These are phyloP conservation scores for Pandemis heparana DNA, from an alignment of 2,888 invertebrate genomes.

Conservation along the genomic window DNA sequence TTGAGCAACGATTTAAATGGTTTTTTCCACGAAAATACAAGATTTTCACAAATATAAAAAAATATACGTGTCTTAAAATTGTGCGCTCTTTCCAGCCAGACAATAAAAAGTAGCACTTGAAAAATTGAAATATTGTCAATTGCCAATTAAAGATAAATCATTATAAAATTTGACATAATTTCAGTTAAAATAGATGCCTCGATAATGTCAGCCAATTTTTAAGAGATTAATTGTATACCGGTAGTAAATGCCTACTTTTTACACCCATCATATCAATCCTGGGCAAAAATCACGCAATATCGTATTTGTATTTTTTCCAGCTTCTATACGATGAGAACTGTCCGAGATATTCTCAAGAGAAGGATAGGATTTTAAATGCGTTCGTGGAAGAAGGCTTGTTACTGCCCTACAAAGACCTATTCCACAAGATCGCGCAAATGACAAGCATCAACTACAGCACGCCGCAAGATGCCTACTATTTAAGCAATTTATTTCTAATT, in stretches of 20 bases:
- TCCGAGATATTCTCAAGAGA: slow-evolving; percentile 77
- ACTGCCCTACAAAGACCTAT: slow-evolving; percentile 73
- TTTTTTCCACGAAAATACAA: too few relatives aligned
- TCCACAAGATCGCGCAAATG: slow-evolving; percentile 77
- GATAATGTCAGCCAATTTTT: too few relatives aligned
- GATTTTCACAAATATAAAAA: too few relatives aligned
- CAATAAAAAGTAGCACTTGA: too few relatives aligned
- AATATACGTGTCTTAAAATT: too few relatives aligned
- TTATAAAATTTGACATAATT: background rate
- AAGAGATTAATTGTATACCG: too few relatives aligned
- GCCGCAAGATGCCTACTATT: slow-evolving; percentile 76
- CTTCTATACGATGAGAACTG: slow-evolving; percentile 80
- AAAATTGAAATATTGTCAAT: too few relatives aligned
- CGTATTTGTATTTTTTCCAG: slow-evolving; percentile 57
- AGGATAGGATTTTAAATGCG: slow-evolving; percentile 72
- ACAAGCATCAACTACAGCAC: slow-evolving; percentile 81
- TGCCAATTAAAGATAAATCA: background rate
- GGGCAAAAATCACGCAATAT: background rate
- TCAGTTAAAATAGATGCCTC: background rate
- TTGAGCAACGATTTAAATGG: too few relatives aligned
- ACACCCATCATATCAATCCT: too few relatives aligned
- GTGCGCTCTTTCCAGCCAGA: too few relatives aligned
- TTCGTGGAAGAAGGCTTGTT: slow-evolving; percentile 76
- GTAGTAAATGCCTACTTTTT: too few relatives aligned
- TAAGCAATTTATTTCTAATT: slow-evolving; percentile 79